phyloP scores from a whole-genome alignment of 2,888 invertebrate genomes.

The Drosophila pullipes region DNA sequence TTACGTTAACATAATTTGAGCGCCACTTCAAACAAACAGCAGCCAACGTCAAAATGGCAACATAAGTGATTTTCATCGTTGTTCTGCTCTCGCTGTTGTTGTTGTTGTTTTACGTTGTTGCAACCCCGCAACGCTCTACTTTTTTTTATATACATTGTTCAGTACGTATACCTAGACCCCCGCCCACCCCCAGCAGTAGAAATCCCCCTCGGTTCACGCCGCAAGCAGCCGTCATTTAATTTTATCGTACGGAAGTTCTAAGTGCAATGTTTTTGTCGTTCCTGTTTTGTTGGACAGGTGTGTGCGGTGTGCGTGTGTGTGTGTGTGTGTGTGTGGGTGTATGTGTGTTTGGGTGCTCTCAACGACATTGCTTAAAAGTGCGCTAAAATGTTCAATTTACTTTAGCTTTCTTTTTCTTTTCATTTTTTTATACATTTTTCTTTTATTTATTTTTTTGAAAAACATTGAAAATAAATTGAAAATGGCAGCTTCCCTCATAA shows the following conservation, averaged over 20 bases:
- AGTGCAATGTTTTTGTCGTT: slow-evolving; percentile 68
- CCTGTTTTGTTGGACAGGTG: slow-evolving; percentile 67
- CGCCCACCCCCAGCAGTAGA: background rate
- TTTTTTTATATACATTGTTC: slow-evolving; percentile 68
- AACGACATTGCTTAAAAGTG: slow-evolving; percentile 74
- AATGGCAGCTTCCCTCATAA: slow-evolving; percentile 60
- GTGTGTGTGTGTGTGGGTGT: slow-evolving; percentile 10
- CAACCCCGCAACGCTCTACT: slow-evolving; percentile 32
- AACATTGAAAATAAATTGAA: slow-evolving; percentile 80
- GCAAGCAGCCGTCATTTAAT: slow-evolving; percentile 76
- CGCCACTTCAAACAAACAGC: slow-evolving; percentile 72
- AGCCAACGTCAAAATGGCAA: slow-evolving; percentile 59
- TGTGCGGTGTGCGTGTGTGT: slow-evolving; percentile 23
- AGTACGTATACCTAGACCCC: slow-evolving; percentile 11
- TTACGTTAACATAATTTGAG: slow-evolving; percentile 80
- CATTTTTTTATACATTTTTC: background rate
- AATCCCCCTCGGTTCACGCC: slow-evolving; percentile 4
- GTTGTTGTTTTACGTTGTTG: slow-evolving; percentile 35
- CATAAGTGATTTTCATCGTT: slow-evolving; percentile 71
- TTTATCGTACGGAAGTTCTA: slow-evolving; percentile 81
- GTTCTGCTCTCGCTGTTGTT: slow-evolving; percentile 22
- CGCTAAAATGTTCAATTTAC: slow-evolving; percentile 82
- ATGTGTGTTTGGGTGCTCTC: slow-evolving; percentile 19
- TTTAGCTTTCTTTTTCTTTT: slow-evolving; percentile 56
- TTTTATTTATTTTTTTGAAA: slow-evolving; percentile 29